These are phyloP conservation scores for Semaprochilodus insignis DNA, from an alignment of 2,797 vertebrate species.

Conservation along the genomic window DNA sequence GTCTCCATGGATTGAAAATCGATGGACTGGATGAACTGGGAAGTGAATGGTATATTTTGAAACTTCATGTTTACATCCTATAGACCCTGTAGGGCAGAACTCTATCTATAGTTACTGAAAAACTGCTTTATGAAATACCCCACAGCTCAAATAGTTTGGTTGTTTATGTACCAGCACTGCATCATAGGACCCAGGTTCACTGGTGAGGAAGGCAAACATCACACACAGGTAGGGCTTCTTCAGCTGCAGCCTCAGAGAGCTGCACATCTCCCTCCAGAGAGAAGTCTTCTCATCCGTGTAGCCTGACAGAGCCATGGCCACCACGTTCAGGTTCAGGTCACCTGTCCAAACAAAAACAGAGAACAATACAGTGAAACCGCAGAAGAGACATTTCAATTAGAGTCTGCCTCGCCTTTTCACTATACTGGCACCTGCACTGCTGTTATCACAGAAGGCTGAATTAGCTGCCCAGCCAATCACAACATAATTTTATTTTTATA, in stretches of 20 bases:
- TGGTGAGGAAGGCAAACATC: conserved; percentile 98
- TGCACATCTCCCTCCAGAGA: conserved; percentile 99
- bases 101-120: not conserved
- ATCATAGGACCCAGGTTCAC: conserved; percentile 92
- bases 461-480: not conserved
- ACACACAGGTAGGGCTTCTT: conserved; percentile 95
- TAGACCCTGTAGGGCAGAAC: too few species aligned
- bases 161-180: conserved; percentile 88
- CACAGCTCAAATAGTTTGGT: not conserved
- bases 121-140: not conserved
- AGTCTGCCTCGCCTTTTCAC: too few species aligned
- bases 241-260: conserved; percentile 90
- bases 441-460: too few species aligned
- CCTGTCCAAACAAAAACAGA: conserved; percentile 71
- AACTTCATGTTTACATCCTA: too few species aligned
- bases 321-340: conserved; percentile 96
- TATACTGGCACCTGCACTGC: too few species aligned
- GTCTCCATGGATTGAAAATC: too few species aligned
- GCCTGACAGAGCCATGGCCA: conserved; percentile 97
- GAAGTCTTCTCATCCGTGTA: conserved; percentile 97
- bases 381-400: not conserved
- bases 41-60: too few species aligned
- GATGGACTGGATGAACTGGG: too few species aligned
- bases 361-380: not conserved
- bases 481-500: not conserved